Evolutionary conservation across 2,113 vertebrate species (phyloP).

Genomic region (Rhynchopsitta pachyrhyncha): DNA sequence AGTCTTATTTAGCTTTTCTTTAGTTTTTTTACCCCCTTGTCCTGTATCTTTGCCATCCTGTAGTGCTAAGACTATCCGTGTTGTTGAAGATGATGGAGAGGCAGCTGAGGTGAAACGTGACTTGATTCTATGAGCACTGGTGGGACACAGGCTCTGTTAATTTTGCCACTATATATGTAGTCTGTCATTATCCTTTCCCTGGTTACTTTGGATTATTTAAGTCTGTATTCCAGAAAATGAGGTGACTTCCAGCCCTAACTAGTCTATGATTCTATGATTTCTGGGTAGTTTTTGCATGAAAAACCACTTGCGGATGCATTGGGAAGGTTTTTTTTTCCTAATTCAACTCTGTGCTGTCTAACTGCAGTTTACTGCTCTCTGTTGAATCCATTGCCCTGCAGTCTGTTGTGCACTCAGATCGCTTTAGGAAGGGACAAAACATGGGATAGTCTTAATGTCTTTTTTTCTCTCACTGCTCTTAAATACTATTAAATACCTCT

Average conservation of each 20-base stretch:
- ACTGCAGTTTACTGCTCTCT: background rate
- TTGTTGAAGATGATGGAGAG: background rate
- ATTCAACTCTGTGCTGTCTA: background rate
- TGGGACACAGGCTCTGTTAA: background rate
- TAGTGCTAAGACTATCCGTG: background rate
- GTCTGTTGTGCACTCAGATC: background rate
- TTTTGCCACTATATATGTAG: background rate
- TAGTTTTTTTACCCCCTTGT: rapidly evolving
- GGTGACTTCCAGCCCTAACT: background rate
- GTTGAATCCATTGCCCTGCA: background rate
- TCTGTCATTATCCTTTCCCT: background rate
- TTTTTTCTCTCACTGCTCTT: background rate
- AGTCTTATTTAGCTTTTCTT: too few species aligned
- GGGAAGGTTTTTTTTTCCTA: background rate
- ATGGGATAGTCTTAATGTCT: background rate
- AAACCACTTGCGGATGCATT: background rate
- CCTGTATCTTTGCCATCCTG: background rate
- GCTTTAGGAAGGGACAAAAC: background rate
- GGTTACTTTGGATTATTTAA: background rate
- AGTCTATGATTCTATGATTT: background rate
- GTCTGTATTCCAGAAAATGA: background rate
- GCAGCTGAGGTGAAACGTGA: background rate
- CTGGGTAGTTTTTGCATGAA: background rate
- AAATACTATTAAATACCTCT: background rate
- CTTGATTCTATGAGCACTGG: background rate